phyloP scores from a whole-genome alignment of 1,140 invertebrate species.

The Solenopsis fugax region DNA sequence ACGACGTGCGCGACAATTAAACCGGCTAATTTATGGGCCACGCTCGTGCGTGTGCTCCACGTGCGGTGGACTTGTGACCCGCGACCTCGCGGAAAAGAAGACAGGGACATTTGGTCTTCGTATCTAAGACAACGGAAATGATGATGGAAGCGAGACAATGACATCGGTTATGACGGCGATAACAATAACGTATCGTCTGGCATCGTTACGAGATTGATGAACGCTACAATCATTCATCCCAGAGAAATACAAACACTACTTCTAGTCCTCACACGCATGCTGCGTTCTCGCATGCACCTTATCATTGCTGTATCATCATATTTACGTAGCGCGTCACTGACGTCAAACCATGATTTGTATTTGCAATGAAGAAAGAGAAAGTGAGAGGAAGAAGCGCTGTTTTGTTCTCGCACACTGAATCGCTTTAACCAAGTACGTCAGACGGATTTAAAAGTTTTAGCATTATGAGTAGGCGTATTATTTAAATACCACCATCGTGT shows the following conservation, averaged over 20 bases:
- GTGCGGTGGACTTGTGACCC: neutral
- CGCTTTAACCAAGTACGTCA: neutral
- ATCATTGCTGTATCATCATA: neutral
- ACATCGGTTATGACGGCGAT: neutral
- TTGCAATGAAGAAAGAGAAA: neutral
- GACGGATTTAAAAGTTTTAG: constrained; percentile 13
- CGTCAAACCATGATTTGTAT: constrained; percentile 4
- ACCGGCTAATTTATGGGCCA: constrained; percentile 49
- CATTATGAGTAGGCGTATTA: neutral
- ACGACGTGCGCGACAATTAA: constrained; percentile 54
- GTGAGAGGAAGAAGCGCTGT: neutral
- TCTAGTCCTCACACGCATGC: neutral
- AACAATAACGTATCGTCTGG: neutral
- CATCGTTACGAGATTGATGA: neutral
- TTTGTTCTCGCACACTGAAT: neutral
- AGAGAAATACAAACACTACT: neutral
- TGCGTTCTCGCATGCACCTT: neutral
- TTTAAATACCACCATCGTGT: neutral
- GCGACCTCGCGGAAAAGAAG: neutral
- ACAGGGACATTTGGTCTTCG: neutral
- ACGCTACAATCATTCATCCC: neutral
- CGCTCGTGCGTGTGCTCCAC: neutral
- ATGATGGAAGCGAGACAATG: neutral
- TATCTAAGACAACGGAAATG: neutral
- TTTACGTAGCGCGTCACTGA: neutral